Conservation (phyloP, 2,113 vertebrate genomes). For the Pygathrix nemaeus region DNA sequence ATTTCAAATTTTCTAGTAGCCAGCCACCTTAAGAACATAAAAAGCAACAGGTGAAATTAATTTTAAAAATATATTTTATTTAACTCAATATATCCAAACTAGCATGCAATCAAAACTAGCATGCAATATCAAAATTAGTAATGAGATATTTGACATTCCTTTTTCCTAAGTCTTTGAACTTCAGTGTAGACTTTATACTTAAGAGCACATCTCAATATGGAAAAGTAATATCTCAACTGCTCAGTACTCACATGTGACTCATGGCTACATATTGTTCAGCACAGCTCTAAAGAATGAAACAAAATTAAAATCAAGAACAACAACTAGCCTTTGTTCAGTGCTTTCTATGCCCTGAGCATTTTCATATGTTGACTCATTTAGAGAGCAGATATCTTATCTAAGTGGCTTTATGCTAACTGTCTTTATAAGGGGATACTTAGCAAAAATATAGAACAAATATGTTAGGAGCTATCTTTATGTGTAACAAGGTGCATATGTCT, state of each 20-base stretch:
- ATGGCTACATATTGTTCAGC: neutral
- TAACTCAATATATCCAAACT: neutral
- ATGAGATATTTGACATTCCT: neutral
- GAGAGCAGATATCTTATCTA: too few species aligned
- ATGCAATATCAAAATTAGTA: neutral
- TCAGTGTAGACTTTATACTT: neutral
- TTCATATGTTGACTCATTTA: neutral
- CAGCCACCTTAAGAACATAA: neutral
- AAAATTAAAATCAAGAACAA: neutral
- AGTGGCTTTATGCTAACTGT: neutral
- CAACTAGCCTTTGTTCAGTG: neutral
- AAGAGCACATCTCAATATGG: neutral
- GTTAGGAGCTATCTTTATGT: neutral
- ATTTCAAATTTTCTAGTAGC: neutral
- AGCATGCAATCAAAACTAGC: neutral
- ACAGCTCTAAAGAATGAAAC: neutral
- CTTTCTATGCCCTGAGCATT: neutral
- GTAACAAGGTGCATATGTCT: neutral
- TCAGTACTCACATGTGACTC: neutral
- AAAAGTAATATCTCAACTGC: neutral
- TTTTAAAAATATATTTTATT: neutral
- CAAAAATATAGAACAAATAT: neutral
- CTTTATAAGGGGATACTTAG: neutral
- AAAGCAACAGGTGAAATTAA: neutral
- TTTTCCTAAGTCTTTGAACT: neutral